Conservation (phyloP, 2,797 vertebrate genomes). For the Rhinichthys osculus region DNA sequence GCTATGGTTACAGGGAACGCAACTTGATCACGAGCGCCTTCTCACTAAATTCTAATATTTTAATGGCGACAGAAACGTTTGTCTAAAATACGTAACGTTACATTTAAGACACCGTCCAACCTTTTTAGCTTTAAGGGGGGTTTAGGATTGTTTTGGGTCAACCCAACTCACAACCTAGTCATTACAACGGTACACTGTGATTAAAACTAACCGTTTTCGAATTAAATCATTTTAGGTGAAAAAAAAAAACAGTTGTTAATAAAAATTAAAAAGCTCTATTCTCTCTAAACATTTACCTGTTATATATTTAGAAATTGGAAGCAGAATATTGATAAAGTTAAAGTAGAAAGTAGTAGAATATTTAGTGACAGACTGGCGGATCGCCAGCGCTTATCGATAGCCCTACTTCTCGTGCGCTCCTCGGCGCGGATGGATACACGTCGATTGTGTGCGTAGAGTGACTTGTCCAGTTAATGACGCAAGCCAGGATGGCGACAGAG, state of each 20-base stretch:
- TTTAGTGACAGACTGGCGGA: conserved; percentile 20
- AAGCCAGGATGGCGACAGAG: conserved; percentile 83
- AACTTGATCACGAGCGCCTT: not conserved
- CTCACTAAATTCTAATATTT: not conserved
- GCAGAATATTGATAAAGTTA: not conserved
- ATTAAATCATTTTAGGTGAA: not conserved
- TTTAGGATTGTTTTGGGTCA: not conserved
- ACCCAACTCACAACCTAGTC: too few relatives aligned
- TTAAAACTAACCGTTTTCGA: not conserved
- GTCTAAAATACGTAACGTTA: too few relatives aligned
- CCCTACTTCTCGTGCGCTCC: conserved; percentile 55
- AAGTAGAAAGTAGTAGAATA: not conserved
- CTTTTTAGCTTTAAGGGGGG: too few relatives aligned
- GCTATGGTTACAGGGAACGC: not conserved
- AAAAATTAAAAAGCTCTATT: not conserved
- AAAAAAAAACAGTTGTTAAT: not conserved
- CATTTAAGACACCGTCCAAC: not conserved
- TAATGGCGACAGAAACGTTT: not conserved
- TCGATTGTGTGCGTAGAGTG: conserved; percentile 75
- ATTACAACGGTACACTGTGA: not conserved
- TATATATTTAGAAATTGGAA: not conserved
- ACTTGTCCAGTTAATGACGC: conserved; percentile 86
- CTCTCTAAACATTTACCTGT: not conserved
- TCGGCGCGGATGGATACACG: conserved; percentile 82
- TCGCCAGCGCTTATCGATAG: conserved; percentile 59